Conservation (phyloP, 2,113 vertebrate genomes). For the Plecturocebus donacophilus region DNA sequence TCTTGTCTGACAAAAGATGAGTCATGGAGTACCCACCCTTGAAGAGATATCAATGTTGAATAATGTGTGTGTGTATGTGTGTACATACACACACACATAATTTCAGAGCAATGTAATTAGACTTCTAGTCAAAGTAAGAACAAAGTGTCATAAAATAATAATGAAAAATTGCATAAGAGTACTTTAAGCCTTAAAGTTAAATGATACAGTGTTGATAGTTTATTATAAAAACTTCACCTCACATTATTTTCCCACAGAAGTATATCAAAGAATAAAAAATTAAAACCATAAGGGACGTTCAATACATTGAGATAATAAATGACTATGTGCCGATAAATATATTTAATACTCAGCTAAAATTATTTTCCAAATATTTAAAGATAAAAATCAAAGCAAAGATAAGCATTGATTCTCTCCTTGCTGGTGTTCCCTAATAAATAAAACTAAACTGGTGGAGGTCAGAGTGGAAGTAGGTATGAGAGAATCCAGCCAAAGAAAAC, state of each 20-base stretch:
- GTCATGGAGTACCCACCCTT: neutral
- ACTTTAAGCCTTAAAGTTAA: neutral
- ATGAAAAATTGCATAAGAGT: neutral
- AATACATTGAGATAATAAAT: neutral
- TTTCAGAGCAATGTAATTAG: neutral
- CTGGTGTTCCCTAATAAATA: neutral
- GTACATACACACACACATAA: neutral
- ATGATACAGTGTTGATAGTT: neutral
- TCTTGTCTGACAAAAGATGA: constrained; percentile 10
- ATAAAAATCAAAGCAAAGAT: neutral
- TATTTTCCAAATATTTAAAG: neutral
- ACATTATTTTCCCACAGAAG: neutral
- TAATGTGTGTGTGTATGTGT: too few species aligned
- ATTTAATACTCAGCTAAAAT: neutral
- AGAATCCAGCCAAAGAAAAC: too few species aligned
- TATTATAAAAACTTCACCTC: constrained; percentile 1
- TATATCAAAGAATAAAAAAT: neutral
- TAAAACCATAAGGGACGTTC: neutral
- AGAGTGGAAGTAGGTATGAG: too few species aligned
- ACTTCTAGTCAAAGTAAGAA: neutral
- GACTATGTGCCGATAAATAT: neutral
- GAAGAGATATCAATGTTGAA: neutral
- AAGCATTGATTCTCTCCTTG: neutral
- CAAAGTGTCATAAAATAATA: neutral
- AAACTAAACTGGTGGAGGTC: neutral